phyloP scores from a whole-genome alignment of 2,888 invertebrate genomes.

The Yponomeuta sedellus region DNA sequence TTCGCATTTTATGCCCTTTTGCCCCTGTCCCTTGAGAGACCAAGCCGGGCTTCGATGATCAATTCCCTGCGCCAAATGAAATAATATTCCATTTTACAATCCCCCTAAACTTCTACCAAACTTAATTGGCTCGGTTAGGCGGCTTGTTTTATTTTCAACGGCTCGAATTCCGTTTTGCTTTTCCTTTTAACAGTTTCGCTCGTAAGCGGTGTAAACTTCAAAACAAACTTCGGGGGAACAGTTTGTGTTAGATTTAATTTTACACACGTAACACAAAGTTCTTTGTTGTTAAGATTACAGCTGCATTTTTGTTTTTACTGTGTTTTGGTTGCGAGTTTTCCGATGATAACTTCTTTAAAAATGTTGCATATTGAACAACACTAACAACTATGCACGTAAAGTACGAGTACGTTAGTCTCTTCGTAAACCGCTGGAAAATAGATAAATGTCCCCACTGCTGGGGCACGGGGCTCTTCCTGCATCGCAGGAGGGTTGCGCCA shows the following conservation, averaged over 20 bases:
- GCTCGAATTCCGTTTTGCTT: slow-evolving; percentile 15
- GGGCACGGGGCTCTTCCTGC: too few species aligned
- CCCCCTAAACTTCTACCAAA: slow-evolving; percentile 29
- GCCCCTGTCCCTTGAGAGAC: slow-evolving; percentile 47
- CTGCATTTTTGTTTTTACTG: too few species aligned
- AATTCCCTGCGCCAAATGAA: slow-evolving; percentile 57
- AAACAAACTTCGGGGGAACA: neutral
- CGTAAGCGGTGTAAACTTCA: neutral
- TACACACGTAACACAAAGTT: neutral
- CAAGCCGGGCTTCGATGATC: slow-evolving; percentile 43
- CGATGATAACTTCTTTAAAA: too few species aligned
- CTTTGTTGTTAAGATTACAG: too few species aligned
- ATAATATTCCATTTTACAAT: slow-evolving; percentile 56
- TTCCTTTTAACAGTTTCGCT: neutral
- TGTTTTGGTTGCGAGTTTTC: too few species aligned
- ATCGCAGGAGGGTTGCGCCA: too few species aligned
- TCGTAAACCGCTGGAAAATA: too few species aligned
- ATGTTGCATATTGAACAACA: too few species aligned
- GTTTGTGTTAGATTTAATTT: neutral
- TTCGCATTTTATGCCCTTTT: neutral
- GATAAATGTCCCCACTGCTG: too few species aligned
- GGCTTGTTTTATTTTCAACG: slow-evolving; percentile 26
- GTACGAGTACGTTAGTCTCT: too few species aligned
- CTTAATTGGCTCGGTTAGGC: slow-evolving; percentile 37
- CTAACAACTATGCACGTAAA: too few species aligned